These are phyloP conservation scores for Sapajus apella DNA, from an alignment of 2,113 vertebrate species.

Conservation along the genomic window DNA sequence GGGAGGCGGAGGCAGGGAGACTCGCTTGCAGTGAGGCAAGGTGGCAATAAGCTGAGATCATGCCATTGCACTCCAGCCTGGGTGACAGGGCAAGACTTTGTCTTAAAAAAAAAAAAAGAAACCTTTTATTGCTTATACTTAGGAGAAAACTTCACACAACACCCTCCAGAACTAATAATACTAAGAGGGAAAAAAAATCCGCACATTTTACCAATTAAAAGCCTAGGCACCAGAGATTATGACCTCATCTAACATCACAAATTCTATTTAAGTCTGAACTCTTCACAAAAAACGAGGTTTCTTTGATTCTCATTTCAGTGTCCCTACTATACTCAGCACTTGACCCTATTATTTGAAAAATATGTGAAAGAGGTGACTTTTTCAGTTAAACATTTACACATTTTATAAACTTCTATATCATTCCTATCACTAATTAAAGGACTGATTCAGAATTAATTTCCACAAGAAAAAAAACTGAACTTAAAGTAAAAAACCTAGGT, in stretches of 20 bases:
- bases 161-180: slow-evolving; percentile 45
- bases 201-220: slow-evolving; percentile 43
- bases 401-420: slow-evolving; percentile 1
- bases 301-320: neutral
- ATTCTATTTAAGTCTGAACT: slow-evolving; percentile 23
- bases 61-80: too few species aligned
- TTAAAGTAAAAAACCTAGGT: slow-evolving; percentile 56
- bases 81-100: too few species aligned
- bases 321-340: neutral
- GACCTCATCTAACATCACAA: slow-evolving; percentile 29
- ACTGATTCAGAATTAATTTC: slow-evolving; percentile 17
- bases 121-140: slow-evolving; percentile 16
- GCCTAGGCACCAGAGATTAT: slow-evolving; percentile 20
- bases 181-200: neutral
- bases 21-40: too few species aligned
- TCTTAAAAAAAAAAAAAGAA: neutral
- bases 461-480: slow-evolving; percentile 4
- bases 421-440: neutral
- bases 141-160: slow-evolving; percentile 4
- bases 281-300: slow-evolving; percentile 26
- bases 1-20: too few species aligned
- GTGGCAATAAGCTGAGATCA: too few species aligned
- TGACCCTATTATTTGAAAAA: slow-evolving; percentile 41
- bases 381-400: neutral
- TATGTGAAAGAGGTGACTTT: neutral